Conservation (phyloP, 2,797 vertebrate genomes). For the Octomys mimax region DNA sequence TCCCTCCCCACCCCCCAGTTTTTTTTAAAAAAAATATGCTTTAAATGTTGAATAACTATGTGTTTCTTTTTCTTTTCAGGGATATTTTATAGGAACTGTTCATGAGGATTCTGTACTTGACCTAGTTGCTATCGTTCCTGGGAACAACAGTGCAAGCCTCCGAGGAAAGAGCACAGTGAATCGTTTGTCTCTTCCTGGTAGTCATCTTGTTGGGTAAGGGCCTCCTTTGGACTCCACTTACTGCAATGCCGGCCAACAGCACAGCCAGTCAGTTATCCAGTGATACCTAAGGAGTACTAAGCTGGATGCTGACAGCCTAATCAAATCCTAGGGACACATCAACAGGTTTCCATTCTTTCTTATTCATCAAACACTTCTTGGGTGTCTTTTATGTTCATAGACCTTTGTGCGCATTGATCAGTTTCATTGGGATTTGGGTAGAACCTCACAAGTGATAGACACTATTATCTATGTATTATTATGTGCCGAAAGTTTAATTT, state of each 20-base stretch:
- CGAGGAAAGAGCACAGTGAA: neutral
- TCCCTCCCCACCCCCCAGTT: no score
- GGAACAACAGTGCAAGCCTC: neutral
- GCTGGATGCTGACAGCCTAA: neutral
- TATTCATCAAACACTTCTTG: conserved; percentile 43
- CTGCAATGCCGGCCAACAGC: neutral
- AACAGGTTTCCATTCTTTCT: neutral
- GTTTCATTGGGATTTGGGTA: neutral
- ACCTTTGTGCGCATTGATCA: neutral
- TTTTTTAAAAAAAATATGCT: neutral
- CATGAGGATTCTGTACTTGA: neutral
- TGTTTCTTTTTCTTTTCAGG: conserved; percentile 1
- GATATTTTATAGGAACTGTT: neutral
- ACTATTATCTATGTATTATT: neutral
- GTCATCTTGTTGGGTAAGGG: neutral
- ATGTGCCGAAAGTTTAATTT: conserved; percentile 29
- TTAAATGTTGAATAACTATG: neutral
- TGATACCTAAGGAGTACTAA: neutral
- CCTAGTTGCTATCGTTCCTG: neutral
- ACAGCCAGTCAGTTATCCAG: neutral
- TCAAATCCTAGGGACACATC: neutral
- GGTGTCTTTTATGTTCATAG: conserved; percentile 2
- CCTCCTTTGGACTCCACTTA: neutral
- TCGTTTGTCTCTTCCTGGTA: neutral
- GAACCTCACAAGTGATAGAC: neutral